Evolutionary conservation across 2,113 vertebrate genomes (phyloP).

Genomic region (Lynx canadensis): DNA sequence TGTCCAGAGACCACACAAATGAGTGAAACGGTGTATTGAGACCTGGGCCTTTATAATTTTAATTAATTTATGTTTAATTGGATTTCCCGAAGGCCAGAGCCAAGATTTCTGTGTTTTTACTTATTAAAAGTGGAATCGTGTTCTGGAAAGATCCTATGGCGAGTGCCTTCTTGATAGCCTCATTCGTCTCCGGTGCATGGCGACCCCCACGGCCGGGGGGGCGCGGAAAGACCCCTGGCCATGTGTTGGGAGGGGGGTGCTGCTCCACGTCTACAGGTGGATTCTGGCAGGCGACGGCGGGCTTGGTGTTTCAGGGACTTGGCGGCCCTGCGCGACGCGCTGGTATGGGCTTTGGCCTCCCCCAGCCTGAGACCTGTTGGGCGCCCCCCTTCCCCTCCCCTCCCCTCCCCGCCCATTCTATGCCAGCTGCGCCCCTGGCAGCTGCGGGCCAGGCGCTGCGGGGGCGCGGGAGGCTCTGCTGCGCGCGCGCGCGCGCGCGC

Average conservation of each 20-base stretch:
- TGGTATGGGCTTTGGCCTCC: neutral
- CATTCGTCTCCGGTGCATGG: neutral
- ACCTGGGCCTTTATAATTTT: neutral
- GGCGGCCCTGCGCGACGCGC: neutral
- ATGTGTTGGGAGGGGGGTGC: neutral
- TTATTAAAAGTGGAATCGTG: neutral
- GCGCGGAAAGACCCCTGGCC: neutral
- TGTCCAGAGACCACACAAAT: neutral
- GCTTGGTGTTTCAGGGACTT: neutral
- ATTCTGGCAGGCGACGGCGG: neutral
- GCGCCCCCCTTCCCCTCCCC: neutral
- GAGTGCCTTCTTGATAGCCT: neutral
- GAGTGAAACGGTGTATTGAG: neutral
- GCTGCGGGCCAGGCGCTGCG: conserved; percentile 45
- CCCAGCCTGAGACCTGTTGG: conserved; percentile 62
- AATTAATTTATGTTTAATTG: conserved; percentile 14
- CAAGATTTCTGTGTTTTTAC: neutral
- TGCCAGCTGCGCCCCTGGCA: conserved; percentile 44
- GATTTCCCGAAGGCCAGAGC: neutral
- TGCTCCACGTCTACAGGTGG: neutral
- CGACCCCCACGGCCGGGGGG: neutral
- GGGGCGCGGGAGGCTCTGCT: neutral
- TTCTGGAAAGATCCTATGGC: neutral
- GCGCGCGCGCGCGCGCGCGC: neutral
- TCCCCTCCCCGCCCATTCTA: neutral